Evolutionary conservation across 2,888 invertebrate species (phyloP), one percentile per base, ranked within the genome.

Genomic region (Aradus depressus): DNA sequence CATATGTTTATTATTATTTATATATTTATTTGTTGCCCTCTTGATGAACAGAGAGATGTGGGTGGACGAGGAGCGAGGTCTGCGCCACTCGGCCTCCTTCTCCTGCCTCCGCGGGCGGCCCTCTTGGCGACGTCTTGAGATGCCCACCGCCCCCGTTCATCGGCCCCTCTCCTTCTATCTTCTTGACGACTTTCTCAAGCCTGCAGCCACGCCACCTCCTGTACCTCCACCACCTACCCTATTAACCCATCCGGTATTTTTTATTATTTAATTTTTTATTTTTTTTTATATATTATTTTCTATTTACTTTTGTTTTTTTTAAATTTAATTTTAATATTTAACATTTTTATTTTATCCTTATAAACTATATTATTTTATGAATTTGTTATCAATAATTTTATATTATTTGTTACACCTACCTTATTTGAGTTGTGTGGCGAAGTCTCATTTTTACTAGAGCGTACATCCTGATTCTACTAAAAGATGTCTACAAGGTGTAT

Each of bases 111-210:
- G 48, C 8, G 37, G 52, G 31, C 19, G 53, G 21, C 53, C 52
- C 21, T 44, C 31, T 18, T 44, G 44, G 44, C 14, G 14, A 35
- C 21, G 52, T 48, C 14, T 31, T 52, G 19, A 45, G 45, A 3
- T 48, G 61, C n/a, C 59, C 64, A 5, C 63, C 65, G 14, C 64
- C 56, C 22, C 64, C 67, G 48, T n/a, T n/a, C n/a, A n/a, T n/a
- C 61, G 67, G 18, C 69, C 72, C 3, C 71, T 71, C 57, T 70
- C 70, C 54, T 72, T 72, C 56, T 72, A 72, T 61, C 65, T 72
- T 10, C 62, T 72, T 19, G 72, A 72, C 51, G 72, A 72, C 54
- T 72, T 72, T 50, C 61, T 72, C 38, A 64, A 67, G 14, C 71
- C 69, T 50, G 65, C 68, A 1, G 66, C 69, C 21, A 66, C 66